Evolutionary conservation across 2,888 invertebrate genomes (phyloP).

Genomic region (Drosophila meridionalis): DNA sequence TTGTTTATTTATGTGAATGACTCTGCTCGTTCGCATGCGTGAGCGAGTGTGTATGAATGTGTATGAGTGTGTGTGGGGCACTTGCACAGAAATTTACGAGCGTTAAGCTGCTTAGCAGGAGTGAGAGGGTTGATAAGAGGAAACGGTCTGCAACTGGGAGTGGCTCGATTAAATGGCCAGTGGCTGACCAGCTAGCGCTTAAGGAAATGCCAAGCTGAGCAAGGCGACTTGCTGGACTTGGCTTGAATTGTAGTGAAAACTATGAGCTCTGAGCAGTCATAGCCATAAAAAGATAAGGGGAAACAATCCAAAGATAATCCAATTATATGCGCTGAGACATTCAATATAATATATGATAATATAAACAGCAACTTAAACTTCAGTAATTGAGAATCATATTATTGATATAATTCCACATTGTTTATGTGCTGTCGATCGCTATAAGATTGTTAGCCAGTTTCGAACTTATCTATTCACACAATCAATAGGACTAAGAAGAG

Average conservation of each 20-base stretch:
- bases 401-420: background rate
- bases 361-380: background rate
- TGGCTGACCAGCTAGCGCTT: conserved; percentile 27
- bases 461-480: background rate
- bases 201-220: conserved; percentile 53
- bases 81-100: conserved; percentile 67
- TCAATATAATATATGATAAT: no score
- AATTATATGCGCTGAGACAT: background rate
- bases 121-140: conserved; percentile 40
- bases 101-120: conserved; percentile 51
- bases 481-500: background rate
- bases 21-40: conserved; percentile 16
- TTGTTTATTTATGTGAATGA: conserved; percentile 75
- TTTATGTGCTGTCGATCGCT: background rate
- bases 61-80: conserved; percentile 39
- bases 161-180: conserved; percentile 36
- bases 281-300: background rate
- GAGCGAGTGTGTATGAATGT: background rate
- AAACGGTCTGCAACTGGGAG: conserved; percentile 35
- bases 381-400: background rate
- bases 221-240: background rate
- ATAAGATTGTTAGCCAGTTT: background rate
- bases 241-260: conserved; percentile 4
- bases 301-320: conserved; percentile 6
- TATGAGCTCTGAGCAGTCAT: conserved; percentile 13